Conservation (phyloP, 2,113 vertebrate genomes). For the Tyrannus savana region DNA sequence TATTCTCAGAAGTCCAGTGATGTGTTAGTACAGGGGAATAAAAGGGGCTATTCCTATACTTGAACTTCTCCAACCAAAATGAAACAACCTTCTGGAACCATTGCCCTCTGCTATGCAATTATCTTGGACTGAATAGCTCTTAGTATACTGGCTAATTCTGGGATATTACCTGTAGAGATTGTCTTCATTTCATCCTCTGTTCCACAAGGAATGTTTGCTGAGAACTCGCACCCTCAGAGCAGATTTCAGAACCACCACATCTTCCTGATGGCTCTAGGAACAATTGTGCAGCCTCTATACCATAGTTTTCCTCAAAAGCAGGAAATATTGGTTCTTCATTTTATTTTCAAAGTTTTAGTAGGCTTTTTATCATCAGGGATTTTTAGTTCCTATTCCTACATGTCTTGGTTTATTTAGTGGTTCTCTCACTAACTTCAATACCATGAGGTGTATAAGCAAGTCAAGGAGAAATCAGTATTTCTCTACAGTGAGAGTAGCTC, state of each 20-base stretch:
- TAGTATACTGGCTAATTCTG: neutral
- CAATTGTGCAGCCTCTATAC: neutral
- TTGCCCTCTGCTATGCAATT: neutral
- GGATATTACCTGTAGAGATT: neutral
- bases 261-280: neutral
- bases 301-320: neutral
- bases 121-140: neutral
- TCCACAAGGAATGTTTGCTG: neutral
- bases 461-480: neutral
- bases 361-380: neutral
- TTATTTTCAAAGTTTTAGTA: neutral
- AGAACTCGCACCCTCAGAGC: neutral
- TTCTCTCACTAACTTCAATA: neutral
- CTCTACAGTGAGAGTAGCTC: neutral
- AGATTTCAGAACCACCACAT: neutral
- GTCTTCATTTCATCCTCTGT: neutral
- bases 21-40: neutral
- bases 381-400: neutral
- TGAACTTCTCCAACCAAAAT: neutral
- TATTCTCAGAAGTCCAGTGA: neutral
- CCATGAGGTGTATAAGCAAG: neutral
- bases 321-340: neutral
- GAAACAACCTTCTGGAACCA: neutral
- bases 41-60: neutral
- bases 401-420: neutral